These are phyloP conservation scores for Anarhynchus alexandrinus DNA, from an alignment of 2,113 vertebrate species.

Conservation along the genomic window DNA sequence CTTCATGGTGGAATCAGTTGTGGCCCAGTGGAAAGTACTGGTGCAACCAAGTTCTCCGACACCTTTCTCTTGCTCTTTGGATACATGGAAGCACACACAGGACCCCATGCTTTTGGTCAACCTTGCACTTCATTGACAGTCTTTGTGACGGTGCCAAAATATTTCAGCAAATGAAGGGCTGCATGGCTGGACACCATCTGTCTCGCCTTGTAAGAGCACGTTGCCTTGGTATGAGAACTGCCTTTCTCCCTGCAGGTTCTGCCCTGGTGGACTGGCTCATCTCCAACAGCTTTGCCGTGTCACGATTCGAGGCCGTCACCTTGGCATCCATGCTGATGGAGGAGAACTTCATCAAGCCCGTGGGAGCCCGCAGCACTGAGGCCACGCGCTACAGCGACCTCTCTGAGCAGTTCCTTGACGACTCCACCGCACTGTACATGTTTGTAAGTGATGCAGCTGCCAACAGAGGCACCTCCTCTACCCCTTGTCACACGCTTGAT, in stretches of 20 bases:
- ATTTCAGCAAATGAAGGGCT: not conserved
- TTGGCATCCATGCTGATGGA: constrained; percentile 89
- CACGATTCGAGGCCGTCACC: constrained; percentile 84
- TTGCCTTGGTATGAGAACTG: not conserved
- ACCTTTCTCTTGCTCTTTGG: not conserved
- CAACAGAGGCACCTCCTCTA: not conserved
- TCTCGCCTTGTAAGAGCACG: not conserved
- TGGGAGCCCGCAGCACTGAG: constrained; percentile 82
- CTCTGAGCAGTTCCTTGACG: constrained; percentile 87
- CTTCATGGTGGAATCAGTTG: not conserved
- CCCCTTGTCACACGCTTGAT: fast-evolving
- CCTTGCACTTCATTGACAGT: not conserved
- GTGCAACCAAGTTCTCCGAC: not conserved
- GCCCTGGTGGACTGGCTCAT: constrained; percentile 93
- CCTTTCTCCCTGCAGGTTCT: constrained; percentile 77
- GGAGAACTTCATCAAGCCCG: constrained; percentile 82
- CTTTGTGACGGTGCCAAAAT: not conserved
- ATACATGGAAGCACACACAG: not conserved
- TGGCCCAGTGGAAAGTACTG: not conserved
- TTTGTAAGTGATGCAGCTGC: constrained; percentile 78
- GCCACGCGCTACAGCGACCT: constrained; percentile 78
- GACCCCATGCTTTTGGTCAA: not conserved
- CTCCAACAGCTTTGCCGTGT: constrained; percentile 79
- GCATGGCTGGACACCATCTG: not conserved
- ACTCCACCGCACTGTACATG: constrained; percentile 89